phyloP scores from a whole-genome alignment of 2,113 vertebrate species.

The Scomber japonicus region DNA sequence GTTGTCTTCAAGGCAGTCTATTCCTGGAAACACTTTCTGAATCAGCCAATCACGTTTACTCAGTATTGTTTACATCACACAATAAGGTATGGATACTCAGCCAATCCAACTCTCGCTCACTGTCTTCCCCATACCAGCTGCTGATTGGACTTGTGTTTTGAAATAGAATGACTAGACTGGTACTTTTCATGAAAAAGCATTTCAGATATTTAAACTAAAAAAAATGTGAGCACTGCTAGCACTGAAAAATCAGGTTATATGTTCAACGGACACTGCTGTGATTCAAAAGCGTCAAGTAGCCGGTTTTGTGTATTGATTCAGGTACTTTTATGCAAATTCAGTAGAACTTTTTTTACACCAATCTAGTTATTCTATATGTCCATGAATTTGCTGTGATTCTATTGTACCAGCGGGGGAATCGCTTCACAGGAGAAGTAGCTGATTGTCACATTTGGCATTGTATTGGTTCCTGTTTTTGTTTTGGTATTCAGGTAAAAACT shows the following conservation, averaged over 20 bases:
- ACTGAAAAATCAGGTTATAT: slow-evolving; percentile 82
- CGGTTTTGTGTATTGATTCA: slow-evolving; percentile 84
- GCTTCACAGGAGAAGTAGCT: slow-evolving; percentile 80
- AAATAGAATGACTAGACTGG: slow-evolving; percentile 84
- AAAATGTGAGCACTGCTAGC: slow-evolving; percentile 78
- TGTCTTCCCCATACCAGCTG: slow-evolving; percentile 86
- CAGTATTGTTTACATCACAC: slow-evolving; percentile 86
- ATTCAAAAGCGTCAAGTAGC: slow-evolving; percentile 84
- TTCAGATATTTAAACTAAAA: slow-evolving; percentile 63
- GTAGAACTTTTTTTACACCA: slow-evolving; percentile 81
- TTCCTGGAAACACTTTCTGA: slow-evolving; percentile 79
- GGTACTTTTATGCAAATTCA: slow-evolving; percentile 88
- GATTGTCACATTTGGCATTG: slow-evolving; percentile 81
- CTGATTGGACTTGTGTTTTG: slow-evolving; percentile 79
- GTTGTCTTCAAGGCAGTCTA: slow-evolving; percentile 75
- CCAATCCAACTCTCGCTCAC: slow-evolving; percentile 81
- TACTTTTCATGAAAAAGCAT: slow-evolving; percentile 75
- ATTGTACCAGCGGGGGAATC: slow-evolving; percentile 82
- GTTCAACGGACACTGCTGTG: slow-evolving; percentile 85
- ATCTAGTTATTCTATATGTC: slow-evolving; percentile 86
- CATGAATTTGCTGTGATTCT: slow-evolving; percentile 85
- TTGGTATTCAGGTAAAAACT: slow-evolving; percentile 81
- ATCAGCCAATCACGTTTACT: slow-evolving; percentile 86
- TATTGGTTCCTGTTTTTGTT: slow-evolving; percentile 71
- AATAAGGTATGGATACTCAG: slow-evolving; percentile 82